These are phyloP conservation scores for Percina caprodes DNA, from an alignment of 2,113 vertebrate species.

Conservation along the genomic window DNA sequence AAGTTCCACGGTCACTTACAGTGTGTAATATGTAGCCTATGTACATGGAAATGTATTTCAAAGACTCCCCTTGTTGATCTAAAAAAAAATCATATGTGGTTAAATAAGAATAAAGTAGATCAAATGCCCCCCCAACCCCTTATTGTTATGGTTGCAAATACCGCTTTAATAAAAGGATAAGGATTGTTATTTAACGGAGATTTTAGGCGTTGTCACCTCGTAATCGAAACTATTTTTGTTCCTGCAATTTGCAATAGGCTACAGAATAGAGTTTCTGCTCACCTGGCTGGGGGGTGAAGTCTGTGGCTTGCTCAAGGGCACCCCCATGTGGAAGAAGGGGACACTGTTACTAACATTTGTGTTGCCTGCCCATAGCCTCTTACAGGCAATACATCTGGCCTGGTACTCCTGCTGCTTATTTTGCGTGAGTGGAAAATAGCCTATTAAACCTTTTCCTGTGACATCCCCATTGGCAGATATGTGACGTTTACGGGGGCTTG, in stretches of 20 bases:
- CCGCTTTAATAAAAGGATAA: no score
- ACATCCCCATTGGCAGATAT: neutral
- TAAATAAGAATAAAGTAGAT: no score
- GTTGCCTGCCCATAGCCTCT: neutral
- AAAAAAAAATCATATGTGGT: neutral
- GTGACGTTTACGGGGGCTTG: constrained; percentile 50
- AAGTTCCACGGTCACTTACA: neutral
- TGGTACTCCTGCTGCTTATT: neutral
- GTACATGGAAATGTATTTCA: neutral
- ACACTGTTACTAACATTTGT: neutral
- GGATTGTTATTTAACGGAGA: no score
- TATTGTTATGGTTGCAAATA: no score
- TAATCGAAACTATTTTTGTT: neutral
- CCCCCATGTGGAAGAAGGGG: constrained; percentile 21
- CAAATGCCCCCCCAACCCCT: no score
- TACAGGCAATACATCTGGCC: rapidly evolving
- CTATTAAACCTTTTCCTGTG: neutral
- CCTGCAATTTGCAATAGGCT: neutral
- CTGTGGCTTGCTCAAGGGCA: constrained; percentile 5
- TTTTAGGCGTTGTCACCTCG: no score
- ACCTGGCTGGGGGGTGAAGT: neutral
- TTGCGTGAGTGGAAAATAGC: neutral
- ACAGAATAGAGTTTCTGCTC: neutral
- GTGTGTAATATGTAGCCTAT: neutral
- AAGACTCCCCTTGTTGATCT: neutral